Evolutionary conservation across 2,113 vertebrate genomes (phyloP).

Genomic region (Crypturellus undulatus): DNA sequence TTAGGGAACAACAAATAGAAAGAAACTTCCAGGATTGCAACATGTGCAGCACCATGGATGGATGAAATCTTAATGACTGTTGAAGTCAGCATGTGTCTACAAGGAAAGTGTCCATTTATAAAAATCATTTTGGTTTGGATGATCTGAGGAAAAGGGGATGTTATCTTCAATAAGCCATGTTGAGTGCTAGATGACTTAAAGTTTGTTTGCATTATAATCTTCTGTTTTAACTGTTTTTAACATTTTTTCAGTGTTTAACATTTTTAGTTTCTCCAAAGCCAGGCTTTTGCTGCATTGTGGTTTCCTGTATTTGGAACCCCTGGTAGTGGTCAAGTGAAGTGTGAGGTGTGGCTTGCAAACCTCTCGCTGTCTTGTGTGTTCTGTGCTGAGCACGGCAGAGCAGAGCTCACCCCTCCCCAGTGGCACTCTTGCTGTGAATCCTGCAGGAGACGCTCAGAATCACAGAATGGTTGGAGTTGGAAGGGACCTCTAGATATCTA

Average conservation of each 20-base stretch:
- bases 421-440: neutral
- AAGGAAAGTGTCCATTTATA: neutral
- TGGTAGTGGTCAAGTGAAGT: neutral
- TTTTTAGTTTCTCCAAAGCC: neutral
- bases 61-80: neutral
- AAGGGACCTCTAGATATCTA: too few relatives aligned
- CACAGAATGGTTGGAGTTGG: too few relatives aligned
- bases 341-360: neutral
- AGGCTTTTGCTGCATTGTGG: neutral
- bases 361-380: neutral
- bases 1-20: neutral
- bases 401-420: neutral
- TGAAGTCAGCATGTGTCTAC: neutral
- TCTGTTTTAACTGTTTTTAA: neutral
- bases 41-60: neutral
- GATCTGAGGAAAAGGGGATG: rapidly evolving
- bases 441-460: neutral
- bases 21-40: neutral
- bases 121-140: neutral
- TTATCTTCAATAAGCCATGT: neutral
- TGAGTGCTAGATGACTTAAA: neutral
- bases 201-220: neutral
- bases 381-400: neutral
- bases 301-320: neutral
- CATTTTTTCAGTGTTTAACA: too few relatives aligned